A percentile compares a stretch with the other conserved stretches of the same genome.
Conservation (phyloP, 2,113 vertebrate species). For the Colius striatus region DNA sequence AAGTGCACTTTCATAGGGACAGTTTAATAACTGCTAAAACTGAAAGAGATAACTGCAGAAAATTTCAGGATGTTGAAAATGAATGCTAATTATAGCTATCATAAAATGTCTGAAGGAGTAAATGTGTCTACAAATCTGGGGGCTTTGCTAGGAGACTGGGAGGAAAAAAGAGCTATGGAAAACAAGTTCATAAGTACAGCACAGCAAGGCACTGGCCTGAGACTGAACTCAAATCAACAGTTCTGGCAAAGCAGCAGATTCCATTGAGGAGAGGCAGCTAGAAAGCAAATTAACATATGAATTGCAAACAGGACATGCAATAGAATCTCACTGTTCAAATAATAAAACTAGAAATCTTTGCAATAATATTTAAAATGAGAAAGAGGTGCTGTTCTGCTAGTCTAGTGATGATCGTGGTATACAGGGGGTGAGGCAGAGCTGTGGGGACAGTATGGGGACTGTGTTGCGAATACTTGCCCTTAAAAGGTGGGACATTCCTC, state of each 20-base stretch:
- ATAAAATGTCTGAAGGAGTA: constrained; percentile 59
- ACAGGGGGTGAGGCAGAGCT: fast-evolving
- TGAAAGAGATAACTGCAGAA: constrained; percentile 53
- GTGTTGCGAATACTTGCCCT: not conserved
- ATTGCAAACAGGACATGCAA: not conserved
- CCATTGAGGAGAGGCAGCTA: not conserved
- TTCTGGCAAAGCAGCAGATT: not conserved
- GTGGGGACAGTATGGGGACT: fast-evolving
- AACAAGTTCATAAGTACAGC: not conserved
- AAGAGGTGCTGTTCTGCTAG: not conserved
- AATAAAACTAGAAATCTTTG: not conserved
- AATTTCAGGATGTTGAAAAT: constrained; percentile 44
- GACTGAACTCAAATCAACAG: not conserved
- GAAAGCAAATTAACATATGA: not conserved
- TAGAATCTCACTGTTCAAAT: not conserved
- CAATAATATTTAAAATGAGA: not conserved
- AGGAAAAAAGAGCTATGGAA: not conserved
- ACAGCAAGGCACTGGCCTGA: not conserved
- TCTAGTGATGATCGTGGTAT: not conserved
- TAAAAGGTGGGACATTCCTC: not conserved
- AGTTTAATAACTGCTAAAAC: constrained; percentile 63
- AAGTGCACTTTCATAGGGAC: constrained; percentile 7
- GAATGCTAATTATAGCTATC: constrained; percentile 53
- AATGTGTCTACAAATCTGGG: constrained; percentile 40
- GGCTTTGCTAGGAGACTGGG: not conserved